phyloP scores from a whole-genome alignment of 2,888 invertebrate species.

The Trimorus sp. region DNA sequence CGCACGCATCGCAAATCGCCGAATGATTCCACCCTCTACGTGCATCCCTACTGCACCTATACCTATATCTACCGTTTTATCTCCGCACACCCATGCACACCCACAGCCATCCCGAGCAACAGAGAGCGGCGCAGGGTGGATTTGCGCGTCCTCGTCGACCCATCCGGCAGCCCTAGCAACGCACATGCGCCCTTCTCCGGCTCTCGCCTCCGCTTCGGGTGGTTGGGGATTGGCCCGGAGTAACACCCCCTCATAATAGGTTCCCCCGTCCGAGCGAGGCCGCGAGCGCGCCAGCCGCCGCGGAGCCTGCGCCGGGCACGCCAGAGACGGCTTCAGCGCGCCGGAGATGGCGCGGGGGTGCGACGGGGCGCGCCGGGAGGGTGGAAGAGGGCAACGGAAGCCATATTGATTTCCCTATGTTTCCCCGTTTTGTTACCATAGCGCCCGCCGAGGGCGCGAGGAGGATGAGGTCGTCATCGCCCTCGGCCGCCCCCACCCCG shows the following conservation, averaged over 20 bases:
- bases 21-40: conserved; percentile 33
- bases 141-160: conserved; percentile 74
- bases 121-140: conserved; percentile 55
- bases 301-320: conserved; percentile 35
- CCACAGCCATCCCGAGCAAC: neutral
- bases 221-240: conserved; percentile 82
- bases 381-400: conserved; percentile 80
- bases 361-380: conserved; percentile 71
- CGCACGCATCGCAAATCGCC: conserved; percentile 56
- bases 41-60: conserved; percentile 8
- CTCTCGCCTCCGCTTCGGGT: conserved; percentile 76
- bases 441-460: conserved; percentile 79
- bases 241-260: conserved; percentile 82
- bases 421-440: conserved; percentile 82
- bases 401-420: conserved; percentile 82
- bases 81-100: neutral
- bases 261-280: conserved; percentile 80
- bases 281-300: conserved; percentile 59
- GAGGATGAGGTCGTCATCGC: conserved; percentile 75
- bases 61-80: neutral
- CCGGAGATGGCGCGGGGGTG: conserved; percentile 66
- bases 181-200: conserved; percentile 80
- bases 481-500: conserved; percentile 69
- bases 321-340: conserved; percentile 57
- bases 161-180: conserved; percentile 81